Evolutionary conservation across 2,888 invertebrate genomes (phyloP).

Genomic region (Limenitis camilla): DNA sequence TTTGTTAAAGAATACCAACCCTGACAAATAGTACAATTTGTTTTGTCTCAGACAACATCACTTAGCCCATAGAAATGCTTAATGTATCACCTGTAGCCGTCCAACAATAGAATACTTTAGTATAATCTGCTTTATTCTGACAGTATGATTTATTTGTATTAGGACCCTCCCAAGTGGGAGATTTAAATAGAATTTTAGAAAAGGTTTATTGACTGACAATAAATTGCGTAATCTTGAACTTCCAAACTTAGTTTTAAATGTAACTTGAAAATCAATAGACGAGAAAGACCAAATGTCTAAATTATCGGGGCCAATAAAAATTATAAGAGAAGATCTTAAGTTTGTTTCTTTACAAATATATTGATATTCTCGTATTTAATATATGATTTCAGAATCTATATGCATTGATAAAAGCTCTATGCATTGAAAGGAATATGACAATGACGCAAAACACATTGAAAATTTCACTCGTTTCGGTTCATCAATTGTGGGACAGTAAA

Average conservation of each 20-base stretch:
- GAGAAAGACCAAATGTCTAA: too few species aligned
- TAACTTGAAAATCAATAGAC: too few species aligned
- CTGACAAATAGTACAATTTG: constrained; percentile 2
- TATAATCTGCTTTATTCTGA: constrained; percentile 1
- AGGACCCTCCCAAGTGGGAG: neutral
- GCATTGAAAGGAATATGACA: constrained; percentile 23
- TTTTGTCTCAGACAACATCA: constrained; percentile 4
- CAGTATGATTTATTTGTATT: constrained; percentile 1
- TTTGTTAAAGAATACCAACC: neutral
- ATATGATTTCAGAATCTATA: too few species aligned
- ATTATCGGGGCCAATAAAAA: too few species aligned
- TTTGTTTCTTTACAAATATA: neutral
- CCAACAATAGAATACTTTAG: constrained; percentile 5
- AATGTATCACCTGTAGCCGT: constrained; percentile 4
- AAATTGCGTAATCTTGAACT: too few species aligned
- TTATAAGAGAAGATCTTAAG: too few species aligned
- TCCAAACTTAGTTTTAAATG: too few species aligned
- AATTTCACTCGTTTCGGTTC: constrained; percentile 50
- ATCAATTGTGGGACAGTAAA: constrained; percentile 44
- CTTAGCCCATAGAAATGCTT: constrained; percentile 1
- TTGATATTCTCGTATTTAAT: neutral
- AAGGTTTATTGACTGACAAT: too few species aligned
- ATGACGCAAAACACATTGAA: constrained; percentile 33
- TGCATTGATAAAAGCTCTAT: neutral
- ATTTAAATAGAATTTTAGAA: neutral